phyloP scores from a whole-genome alignment of 2,113 vertebrate species.

The Empidonax traillii region DNA sequence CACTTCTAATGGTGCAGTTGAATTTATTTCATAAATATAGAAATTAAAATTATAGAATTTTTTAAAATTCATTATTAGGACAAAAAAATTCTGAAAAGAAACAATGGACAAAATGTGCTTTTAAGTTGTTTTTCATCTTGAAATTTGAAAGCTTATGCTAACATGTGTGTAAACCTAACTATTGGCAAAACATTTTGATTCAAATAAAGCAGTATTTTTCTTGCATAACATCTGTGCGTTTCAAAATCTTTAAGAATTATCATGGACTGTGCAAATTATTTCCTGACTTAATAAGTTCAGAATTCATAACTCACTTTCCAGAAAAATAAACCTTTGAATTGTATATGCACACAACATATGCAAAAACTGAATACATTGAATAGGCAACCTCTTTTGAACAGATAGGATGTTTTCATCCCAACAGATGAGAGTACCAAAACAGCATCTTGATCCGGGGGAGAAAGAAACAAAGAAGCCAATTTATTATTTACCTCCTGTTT shows the following conservation, averaged over 20 bases:
- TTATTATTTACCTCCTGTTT: background rate
- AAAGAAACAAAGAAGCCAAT: background rate
- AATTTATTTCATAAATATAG: background rate
- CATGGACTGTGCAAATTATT: background rate
- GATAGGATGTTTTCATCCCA: background rate
- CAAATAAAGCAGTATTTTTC: background rate
- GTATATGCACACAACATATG: fast-evolving
- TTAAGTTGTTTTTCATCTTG: background rate
- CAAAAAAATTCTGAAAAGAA: background rate
- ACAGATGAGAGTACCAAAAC: background rate
- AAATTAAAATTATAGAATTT: background rate
- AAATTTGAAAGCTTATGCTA: background rate
- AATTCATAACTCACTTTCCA: background rate
- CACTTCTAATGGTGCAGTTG: background rate
- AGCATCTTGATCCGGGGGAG: fast-evolving
- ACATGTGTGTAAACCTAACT: background rate
- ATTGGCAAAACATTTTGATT: background rate
- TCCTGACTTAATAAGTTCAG: background rate
- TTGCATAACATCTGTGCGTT: background rate
- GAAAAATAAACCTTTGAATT: background rate
- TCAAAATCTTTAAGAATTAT: background rate
- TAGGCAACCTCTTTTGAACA: background rate
- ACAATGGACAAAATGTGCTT: background rate
- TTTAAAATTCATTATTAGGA: background rate
- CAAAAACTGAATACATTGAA: background rate